These are phyloP conservation scores for Clarias gariepinus DNA, from an alignment of 2,113 vertebrate species.

Conservation along the genomic window DNA sequence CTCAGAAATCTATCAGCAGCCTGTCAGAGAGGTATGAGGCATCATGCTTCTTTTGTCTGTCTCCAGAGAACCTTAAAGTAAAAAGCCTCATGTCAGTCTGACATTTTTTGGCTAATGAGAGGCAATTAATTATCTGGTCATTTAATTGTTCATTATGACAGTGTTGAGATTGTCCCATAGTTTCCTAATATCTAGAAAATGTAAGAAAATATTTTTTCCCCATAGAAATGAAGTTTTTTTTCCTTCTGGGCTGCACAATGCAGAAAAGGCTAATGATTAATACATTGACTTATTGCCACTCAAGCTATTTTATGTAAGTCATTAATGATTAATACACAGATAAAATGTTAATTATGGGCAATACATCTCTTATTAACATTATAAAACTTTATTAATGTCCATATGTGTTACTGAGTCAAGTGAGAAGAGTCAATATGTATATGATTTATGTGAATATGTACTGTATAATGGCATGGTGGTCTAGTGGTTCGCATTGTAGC, in stretches of 20 bases:
- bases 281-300: not conserved
- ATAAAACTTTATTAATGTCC: not conserved
- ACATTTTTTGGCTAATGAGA: not conserved
- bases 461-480: no score
- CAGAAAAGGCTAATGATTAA: not conserved
- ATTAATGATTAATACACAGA: not conserved
- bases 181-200: not conserved
- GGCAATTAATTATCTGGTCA: not conserved
- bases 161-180: not conserved
- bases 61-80: not conserved
- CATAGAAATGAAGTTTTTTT: not conserved
- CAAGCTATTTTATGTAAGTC: not conserved
- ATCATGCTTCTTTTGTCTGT: not conserved
- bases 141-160: conserved; percentile 1
- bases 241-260: not conserved
- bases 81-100: not conserved
- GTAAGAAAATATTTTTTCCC: not conserved
- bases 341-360: not conserved
- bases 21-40: not conserved
- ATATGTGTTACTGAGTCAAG: not conserved
- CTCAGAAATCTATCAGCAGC: not conserved
- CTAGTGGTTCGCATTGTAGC: no score
- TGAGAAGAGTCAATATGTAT: no score
- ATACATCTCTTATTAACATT: not conserved
- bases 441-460: no score